Conservation (phyloP, 2,888 invertebrate genomes). For the Seladonia tumulorum region DNA sequence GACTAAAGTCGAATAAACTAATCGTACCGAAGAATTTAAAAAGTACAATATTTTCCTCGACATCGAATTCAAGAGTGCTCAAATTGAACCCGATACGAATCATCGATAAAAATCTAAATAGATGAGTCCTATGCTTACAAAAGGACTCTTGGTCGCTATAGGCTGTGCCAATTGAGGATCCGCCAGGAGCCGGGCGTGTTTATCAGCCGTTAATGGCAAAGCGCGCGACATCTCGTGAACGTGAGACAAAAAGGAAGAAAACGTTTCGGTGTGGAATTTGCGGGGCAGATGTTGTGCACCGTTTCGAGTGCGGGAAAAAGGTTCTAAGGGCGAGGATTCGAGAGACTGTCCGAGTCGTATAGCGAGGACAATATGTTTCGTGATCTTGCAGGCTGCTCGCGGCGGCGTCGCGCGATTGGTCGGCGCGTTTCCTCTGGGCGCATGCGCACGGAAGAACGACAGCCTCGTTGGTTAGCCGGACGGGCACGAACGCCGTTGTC, state of each 20-base stretch:
- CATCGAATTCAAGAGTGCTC: not conserved
- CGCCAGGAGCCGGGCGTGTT: not conserved
- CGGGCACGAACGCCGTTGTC: slow-evolving; percentile 32
- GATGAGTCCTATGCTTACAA: not conserved
- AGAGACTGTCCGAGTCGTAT: slow-evolving; percentile 10
- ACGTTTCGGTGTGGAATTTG: not conserved
- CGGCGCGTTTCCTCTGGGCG: not conserved
- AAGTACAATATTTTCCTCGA: not conserved
- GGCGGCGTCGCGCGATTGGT: slow-evolving; percentile 30
- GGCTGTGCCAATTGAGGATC: not conserved
- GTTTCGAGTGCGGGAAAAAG: slow-evolving; percentile 22
- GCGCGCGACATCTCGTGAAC: not conserved
- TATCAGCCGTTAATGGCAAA: not conserved
- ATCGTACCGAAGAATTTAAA: not conserved
- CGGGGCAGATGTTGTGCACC: not conserved
- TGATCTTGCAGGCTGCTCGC: slow-evolving; percentile 32
- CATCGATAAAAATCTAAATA: not conserved
- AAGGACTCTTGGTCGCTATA: not conserved
- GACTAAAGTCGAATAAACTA: not conserved
- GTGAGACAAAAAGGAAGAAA: not conserved
- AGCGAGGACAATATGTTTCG: slow-evolving; percentile 45
- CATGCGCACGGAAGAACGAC: slow-evolving; percentile 46
- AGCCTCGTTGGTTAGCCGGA: slow-evolving; percentile 35
- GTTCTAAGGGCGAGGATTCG: slow-evolving; percentile 20
- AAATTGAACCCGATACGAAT: not conserved